These are phyloP conservation scores for Pseudomyrmex dendroicus DNA, from an alignment of 1,140 invertebrate species.

Conservation along the genomic window DNA sequence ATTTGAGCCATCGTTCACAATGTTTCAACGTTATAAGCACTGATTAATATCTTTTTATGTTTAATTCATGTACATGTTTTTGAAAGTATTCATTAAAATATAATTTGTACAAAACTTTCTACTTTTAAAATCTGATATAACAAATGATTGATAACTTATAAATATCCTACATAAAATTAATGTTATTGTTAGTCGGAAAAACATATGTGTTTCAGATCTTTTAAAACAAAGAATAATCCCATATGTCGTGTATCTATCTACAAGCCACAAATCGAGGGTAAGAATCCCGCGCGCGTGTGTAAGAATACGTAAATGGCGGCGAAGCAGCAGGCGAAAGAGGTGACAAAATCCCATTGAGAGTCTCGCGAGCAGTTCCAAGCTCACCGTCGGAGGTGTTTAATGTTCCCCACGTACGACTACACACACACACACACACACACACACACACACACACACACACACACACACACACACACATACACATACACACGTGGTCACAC, in stretches of 20 bases:
- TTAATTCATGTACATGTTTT: background rate
- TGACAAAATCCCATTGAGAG: conserved; percentile 63
- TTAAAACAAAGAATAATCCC: background rate
- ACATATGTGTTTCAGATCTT: background rate
- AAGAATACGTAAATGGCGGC: conserved; percentile 30
- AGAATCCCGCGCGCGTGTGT: background rate
- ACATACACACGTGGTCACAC: conserved; percentile 61
- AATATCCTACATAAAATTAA: background rate
- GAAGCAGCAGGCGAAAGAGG: conserved; percentile 30
- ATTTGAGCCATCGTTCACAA: conserved; percentile 11
- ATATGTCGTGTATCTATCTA: background rate
- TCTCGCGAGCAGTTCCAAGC: conserved; percentile 25
- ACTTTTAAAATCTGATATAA: background rate
- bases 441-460: conserved; percentile 14
- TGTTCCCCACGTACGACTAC: conserved; percentile 51
- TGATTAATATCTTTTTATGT: background rate
- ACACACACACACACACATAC: conserved; percentile 5
- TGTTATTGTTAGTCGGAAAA: background rate
- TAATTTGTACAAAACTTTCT: background rate
- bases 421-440: background rate
- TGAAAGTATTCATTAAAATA: background rate
- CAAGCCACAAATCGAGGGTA: background rate
- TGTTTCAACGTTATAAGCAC: background rate
- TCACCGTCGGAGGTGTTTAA: conserved; percentile 66
- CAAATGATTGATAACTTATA: background rate